Evolutionary conservation across 2,888 invertebrate genomes (phyloP).

Genomic region (Monoplex corrugatus): DNA sequence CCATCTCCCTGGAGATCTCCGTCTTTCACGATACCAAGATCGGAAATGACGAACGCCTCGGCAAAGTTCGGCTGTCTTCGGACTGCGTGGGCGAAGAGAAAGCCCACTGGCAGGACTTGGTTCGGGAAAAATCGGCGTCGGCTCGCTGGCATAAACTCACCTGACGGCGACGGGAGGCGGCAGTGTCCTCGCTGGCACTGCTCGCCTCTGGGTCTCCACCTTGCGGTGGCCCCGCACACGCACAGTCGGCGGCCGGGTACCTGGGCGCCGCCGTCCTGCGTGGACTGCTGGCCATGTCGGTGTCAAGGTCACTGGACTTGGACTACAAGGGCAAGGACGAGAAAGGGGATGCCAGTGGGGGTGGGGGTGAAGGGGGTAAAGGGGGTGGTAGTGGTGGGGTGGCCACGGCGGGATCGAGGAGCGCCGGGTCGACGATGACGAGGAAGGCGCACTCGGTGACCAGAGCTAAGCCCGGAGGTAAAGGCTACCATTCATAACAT

Average conservation of each 20-base stretch:
- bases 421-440: not conserved
- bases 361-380: not conserved
- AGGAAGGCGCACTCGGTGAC: slow-evolving; percentile 1
- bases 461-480: not conserved
- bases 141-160: slow-evolving; percentile 76
- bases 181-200: not conserved
- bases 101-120: slow-evolving; percentile 77
- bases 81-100: slow-evolving; percentile 73
- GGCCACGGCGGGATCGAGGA: no score
- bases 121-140: slow-evolving; percentile 69
- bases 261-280: slow-evolving; percentile 47
- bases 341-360: not conserved
- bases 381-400: not conserved
- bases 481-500: not conserved
- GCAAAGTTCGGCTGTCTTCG: slow-evolving; percentile 84
- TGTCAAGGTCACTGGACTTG: slow-evolving; percentile 42
- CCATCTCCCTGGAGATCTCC: slow-evolving; percentile 84
- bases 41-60: slow-evolving; percentile 85
- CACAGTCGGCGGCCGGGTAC: slow-evolving; percentile 30
- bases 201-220: not conserved
- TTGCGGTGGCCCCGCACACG: not conserved
- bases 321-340: slow-evolving; percentile 33
- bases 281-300: slow-evolving; percentile 45
- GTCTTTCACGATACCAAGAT: slow-evolving; percentile 86
- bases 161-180: slow-evolving; percentile 54